Evolutionary conservation across 2,797 vertebrate genomes (phyloP), one percentile per base, ranked within the genome.

Genomic region (Semotilus atromaculatus): DNA sequence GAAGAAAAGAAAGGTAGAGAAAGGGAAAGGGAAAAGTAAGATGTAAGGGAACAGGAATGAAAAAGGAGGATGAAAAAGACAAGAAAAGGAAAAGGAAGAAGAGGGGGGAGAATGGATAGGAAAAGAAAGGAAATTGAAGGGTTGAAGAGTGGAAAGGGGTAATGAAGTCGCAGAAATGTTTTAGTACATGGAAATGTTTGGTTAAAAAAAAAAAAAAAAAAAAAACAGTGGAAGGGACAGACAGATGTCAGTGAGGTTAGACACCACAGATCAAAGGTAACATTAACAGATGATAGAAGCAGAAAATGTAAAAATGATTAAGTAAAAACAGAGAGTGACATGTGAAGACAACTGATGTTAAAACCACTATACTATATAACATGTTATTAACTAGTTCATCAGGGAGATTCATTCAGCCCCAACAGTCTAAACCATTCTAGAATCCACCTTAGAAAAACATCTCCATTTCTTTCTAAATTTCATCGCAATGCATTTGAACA

Each of bases 151-250:
- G 51, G 14, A 60, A 38, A 19, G 74, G 53, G 13, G 55, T 70
- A 68, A 13, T 88, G 55, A 71, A 88, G 73, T 11, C 80, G 9
- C 82, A 71, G 3, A 85, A 21, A 84, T 66, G 36, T 70, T 58
- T 72, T 10, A 66, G 34, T 40, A 6, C 11, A 76, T 55, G 26
- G 9, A 36, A 36, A 55, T 34, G 75, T 58, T 55, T 18, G 21
- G 1, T 1, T n/a, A 14, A 8, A 45, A 70, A 58, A 45, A 34
- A 43, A 45, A 11, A 73, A 72, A n/a, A 72, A 48, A 38, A 14
- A 8, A 45, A 70, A 58, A 45, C 80, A 81, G 60, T 74, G 43
- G 40, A 66, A 53, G 29, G 48, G 51, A 77, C 26, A 71, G 80
- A 62, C 14, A 78, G 53, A 78, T 34, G 66, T 34, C 38, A 60